Base-by-base conservation (phyloP, 2,113 vertebrate species). In the Gulo gulo region DNA sequence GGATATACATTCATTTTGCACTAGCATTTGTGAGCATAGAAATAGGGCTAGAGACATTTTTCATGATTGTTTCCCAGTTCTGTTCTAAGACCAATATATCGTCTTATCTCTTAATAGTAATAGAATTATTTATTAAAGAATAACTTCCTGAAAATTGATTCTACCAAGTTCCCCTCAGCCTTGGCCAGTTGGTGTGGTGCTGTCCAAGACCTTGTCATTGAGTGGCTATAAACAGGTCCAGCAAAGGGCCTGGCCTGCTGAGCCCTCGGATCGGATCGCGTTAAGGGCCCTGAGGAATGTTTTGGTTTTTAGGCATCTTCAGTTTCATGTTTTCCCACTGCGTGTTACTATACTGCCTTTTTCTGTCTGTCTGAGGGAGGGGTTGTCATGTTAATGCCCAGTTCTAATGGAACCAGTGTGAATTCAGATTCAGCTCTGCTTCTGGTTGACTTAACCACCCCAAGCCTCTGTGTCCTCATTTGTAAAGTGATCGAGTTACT, bases 211-310 rank as follows among this genome's bases (percentile, higher is more conserved):
- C 83, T 76, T 69, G 78, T 76, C 57, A 26, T 9, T 57, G n/a
- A 88, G 29, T 78, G 80, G 79, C 82, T 52, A 9, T 57, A 36
- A 88, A 83, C 92, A 94, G 34, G 10, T 63, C 36, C 13, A 2
- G 74, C 26, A 9, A 5, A 79, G 78, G 45, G 13, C 82, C 42
- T 59, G 84, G 52, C 67, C 55, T 81, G 4, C 14, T 55, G 61
- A 92, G 21, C 55, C 45, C 81, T 93, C 10, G 8, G 52, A 24
- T 31, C 7, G 7, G 52, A 24, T 31, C 11, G 26, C 78, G 73
- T 50, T 50, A 55, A 74, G 95, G 57, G 15, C 36, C 42, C 36
- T 31, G 31, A 81, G 92, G 88, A 97, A 83, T 97, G 92, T 79
- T 82, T 45, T 52, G 84, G 34, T 24, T 42, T 96, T 73, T 67